Conservation (phyloP, 2,113 vertebrate species). For the Ciconia stormi region DNA sequence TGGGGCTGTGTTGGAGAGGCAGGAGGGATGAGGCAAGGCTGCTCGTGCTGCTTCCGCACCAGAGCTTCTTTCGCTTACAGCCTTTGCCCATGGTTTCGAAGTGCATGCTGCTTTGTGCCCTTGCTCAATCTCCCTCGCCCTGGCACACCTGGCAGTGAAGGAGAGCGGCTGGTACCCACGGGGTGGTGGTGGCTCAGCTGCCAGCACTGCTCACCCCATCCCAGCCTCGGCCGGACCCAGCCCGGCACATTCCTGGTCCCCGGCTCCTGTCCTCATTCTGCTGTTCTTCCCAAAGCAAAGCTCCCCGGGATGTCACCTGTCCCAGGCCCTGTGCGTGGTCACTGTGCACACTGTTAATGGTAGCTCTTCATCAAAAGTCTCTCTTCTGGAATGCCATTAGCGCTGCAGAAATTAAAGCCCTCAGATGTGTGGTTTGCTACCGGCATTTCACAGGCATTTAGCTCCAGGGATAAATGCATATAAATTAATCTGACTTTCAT, state of each 20-base stretch:
- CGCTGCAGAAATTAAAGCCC: not conserved
- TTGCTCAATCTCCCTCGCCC: not conserved
- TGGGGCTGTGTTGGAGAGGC: not conserved
- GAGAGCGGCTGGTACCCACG: fast-evolving
- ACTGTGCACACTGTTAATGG: no score
- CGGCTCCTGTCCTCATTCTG: not conserved
- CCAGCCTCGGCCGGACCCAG: fast-evolving
- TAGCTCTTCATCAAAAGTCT: not conserved
- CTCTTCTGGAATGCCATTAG: not conserved
- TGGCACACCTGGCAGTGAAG: not conserved
- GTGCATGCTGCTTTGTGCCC: not conserved
- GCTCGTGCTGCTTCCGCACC: not conserved
- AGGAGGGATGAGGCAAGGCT: not conserved
- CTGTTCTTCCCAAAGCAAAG: not conserved
- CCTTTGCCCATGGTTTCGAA: not conserved
- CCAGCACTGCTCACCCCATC: not conserved
- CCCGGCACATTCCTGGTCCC: not conserved
- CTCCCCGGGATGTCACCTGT: fast-evolving
- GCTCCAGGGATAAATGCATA: not conserved
- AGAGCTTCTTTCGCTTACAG: not conserved
- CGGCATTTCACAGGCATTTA: not conserved
- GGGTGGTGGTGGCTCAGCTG: not conserved
- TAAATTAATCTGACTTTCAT: not conserved
- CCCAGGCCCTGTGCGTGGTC: not conserved
- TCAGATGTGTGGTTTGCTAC: not conserved